Evolutionary conservation across 2,113 vertebrate species (phyloP), one percentile per base, ranked within the genome.

Genomic region (Otis tarda): DNA sequence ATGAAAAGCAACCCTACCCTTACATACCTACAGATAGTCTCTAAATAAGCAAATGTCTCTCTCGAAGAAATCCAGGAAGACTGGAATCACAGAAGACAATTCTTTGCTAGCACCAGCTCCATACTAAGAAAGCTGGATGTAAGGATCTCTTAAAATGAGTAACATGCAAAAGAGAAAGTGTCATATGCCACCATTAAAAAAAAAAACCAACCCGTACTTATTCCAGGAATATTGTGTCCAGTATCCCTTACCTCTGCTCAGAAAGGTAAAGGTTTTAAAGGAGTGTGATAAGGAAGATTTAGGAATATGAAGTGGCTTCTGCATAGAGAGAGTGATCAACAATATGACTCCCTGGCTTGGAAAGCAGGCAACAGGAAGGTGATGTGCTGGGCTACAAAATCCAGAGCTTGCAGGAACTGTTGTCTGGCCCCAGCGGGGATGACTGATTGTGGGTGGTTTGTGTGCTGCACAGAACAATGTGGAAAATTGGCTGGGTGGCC

Each of bases 11-110:
- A 17, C 31, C 33, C 23, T 92, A 91, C 35, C 37, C 33, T 75
- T 75, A 60, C 20, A 78, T 81, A 64, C 53, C 82, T 84, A 93
- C 30, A 31, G 43, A 84, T 75, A 78, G 77, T 68, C 14, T 81
- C 75, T 91, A 95, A 84, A 63, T 71, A 35, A 89, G 23, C 14
- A 77, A 93, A 89, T n/a, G 6, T 56, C 13, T 94, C 64, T 89
- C 53, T 68, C 83, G 37, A 90, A 93, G 31, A 91, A 92, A 67
- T 50, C 25, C 43, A 87, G 30, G 59, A 83, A 52, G 37, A 71
- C 4, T 68, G 69, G 41, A 90, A 71, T 64, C 39, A 75, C 7
- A 13, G 41, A 68, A 83, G 12, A 91, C 31, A 68, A 64, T 30
- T 78, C 18, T 91, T 91, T 1, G 0, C 22, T 75, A 75, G 7